These are phyloP conservation scores for Anthoptus insignis DNA, from an alignment of 2,888 invertebrate species.

Conservation along the genomic window DNA sequence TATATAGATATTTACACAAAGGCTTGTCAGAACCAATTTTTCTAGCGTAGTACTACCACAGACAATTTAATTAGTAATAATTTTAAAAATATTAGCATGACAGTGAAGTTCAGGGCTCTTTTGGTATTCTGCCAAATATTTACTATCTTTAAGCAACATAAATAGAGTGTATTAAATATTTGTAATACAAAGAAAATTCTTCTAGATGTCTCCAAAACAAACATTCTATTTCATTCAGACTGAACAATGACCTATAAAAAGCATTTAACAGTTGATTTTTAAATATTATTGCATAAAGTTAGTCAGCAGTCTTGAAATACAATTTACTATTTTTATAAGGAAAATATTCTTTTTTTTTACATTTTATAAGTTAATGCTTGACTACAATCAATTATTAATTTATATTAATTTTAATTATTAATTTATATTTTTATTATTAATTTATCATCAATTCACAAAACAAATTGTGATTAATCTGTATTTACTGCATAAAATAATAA, in stretches of 20 bases:
- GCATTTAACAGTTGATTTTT: not conserved
- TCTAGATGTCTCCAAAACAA: constrained; percentile 7
- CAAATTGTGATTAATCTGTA: no score
- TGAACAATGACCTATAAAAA: not conserved
- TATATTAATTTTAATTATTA: no score
- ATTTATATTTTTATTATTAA: no score
- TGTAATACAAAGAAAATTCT: constrained; percentile 13
- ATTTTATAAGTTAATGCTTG: no score
- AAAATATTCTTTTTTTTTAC: no score
- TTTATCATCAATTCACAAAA: no score
- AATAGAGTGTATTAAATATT: constrained; percentile 41
- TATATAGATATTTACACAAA: not conserved
- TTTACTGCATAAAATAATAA: no score
- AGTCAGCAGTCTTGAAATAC: not conserved
- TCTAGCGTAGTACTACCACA: constrained; percentile 4
- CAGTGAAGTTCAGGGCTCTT: constrained; percentile 41
- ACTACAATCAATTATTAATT: no score
- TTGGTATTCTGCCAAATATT: constrained; percentile 61
- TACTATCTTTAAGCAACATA: constrained; percentile 46
- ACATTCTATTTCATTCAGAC: not conserved
- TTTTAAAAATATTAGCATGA: constrained; percentile 25
- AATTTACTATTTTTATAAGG: no score
- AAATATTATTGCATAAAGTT: not conserved
- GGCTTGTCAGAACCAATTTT: not conserved
- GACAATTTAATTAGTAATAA: constrained; percentile 9